These are phyloP conservation scores for Pristis pectinata DNA, from an alignment of 2,797 vertebrate genomes.

Conservation along the genomic window DNA sequence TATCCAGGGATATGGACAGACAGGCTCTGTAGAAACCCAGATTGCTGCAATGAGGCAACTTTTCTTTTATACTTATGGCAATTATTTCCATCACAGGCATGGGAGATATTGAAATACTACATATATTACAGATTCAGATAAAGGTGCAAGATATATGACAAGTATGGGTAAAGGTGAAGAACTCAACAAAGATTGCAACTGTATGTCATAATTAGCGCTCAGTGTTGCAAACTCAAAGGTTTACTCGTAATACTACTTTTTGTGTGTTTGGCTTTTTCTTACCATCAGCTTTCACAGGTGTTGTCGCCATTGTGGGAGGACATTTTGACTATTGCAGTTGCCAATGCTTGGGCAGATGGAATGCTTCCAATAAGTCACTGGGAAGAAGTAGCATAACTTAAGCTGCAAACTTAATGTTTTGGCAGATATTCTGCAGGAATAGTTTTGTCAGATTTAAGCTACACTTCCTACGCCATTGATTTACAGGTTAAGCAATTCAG, in stretches of 20 bases:
- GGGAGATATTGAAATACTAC: constrained; percentile 14
- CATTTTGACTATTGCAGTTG: neutral
- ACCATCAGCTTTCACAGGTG: neutral
- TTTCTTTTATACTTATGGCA: constrained; percentile 37
- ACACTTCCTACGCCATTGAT: neutral
- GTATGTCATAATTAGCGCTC: constrained; percentile 32
- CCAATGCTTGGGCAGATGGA: neutral
- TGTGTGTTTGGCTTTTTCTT: neutral
- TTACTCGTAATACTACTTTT: constrained; percentile 8
- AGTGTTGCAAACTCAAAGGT: constrained; percentile 4
- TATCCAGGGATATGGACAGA: constrained; percentile 14
- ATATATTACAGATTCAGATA: constrained; percentile 24
- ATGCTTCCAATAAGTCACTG: neutral
- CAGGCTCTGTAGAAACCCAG: neutral
- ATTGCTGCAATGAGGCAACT: neutral
- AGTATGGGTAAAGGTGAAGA: constrained; percentile 15
- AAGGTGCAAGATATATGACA: constrained; percentile 13
- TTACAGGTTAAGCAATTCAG: neutral
- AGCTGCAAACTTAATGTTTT: neutral
- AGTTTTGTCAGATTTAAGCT: neutral
- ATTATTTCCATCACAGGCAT: constrained; percentile 31
- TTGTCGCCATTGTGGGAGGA: neutral
- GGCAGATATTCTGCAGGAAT: neutral
- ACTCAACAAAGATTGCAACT: constrained; percentile 13
- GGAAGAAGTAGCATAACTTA: neutral